These are phyloP conservation scores for Heliangelus exortis DNA, from an alignment of 2,797 vertebrate species.

Conservation along the genomic window DNA sequence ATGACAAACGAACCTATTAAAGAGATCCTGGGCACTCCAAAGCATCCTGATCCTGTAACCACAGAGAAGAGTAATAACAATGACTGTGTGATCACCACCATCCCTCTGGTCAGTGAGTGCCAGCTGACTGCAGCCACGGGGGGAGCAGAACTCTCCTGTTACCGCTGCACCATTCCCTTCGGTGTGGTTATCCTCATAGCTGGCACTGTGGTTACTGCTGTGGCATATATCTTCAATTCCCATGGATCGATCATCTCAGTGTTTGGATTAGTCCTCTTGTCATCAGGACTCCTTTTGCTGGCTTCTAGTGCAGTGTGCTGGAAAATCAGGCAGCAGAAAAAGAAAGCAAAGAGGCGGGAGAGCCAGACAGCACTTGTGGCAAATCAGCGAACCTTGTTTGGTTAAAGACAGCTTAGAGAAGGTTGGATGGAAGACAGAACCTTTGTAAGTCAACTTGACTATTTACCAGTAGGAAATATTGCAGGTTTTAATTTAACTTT, in stretches of 20 bases:
- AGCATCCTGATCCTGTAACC: constrained; percentile 68
- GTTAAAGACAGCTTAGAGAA: constrained; percentile 65
- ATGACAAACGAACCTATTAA: constrained; percentile 89
- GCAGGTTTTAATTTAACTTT: constrained; percentile 53
- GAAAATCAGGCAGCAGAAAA: constrained; percentile 84
- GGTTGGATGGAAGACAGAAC: background rate
- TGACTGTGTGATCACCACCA: constrained; percentile 73
- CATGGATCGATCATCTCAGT: constrained; percentile 91
- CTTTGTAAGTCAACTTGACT: constrained; percentile 22
- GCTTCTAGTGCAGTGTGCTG: constrained; percentile 87
- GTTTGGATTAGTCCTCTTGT: constrained; percentile 88
- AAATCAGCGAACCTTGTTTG: constrained; percentile 87
- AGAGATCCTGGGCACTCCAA: constrained; percentile 82
- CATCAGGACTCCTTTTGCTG: constrained; percentile 84
- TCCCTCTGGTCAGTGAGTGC: constrained; percentile 85
- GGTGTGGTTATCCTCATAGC: constrained; percentile 89
- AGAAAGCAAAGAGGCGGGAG: constrained; percentile 85
- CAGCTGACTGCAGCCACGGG: constrained; percentile 89
- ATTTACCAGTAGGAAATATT: constrained; percentile 41
- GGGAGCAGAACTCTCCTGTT: constrained; percentile 90
- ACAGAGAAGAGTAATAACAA: constrained; percentile 82
- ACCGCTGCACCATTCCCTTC: constrained; percentile 89
- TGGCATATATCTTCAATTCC: constrained; percentile 92
- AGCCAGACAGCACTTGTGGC: constrained; percentile 88
- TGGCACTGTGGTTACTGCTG: constrained; percentile 86